A percentile compares a stretch with the other conserved stretches of the same genome.
These are phyloP conservation scores for Parnassius orleans DNA, from an alignment of 2,888 invertebrate genomes.

Conservation along the genomic window DNA sequence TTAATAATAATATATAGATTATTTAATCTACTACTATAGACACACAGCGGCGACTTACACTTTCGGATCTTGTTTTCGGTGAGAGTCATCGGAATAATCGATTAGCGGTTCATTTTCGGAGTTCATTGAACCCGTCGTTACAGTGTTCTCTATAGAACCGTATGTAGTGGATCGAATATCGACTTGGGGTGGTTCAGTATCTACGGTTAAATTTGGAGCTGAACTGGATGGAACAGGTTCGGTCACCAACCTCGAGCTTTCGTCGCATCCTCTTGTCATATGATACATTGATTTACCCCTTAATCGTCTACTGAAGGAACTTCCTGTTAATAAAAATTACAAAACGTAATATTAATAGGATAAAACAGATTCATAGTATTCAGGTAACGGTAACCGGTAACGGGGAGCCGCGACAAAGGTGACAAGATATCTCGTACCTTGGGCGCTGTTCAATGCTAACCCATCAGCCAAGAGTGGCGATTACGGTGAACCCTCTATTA, in stretches of 20 bases:
- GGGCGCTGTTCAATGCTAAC: no score
- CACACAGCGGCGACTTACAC: conserved; percentile 40
- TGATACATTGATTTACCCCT: conserved; percentile 89
- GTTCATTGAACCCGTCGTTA: conserved; percentile 41
- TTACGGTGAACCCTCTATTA: no score
- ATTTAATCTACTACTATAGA: no score
- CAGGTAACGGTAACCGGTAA: no score
- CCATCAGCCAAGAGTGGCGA: no score
- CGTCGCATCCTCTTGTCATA: conserved; percentile 85
- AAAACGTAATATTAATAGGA: background rate
- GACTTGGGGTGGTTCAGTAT: conserved; percentile 50
- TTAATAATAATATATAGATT: no score
- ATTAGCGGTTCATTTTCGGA: conserved; percentile 63
- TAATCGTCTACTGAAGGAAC: conserved; percentile 88
- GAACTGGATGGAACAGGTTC: conserved; percentile 61
- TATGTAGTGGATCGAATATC: conserved; percentile 61
- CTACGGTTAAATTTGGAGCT: conserved; percentile 56
- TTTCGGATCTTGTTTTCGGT: conserved; percentile 44
- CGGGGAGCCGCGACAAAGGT: no score
- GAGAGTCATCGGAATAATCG: conserved; percentile 36
- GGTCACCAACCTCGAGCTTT: conserved; percentile 72
- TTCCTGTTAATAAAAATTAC: conserved; percentile 65
- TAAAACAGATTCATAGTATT: no score
- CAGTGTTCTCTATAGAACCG: conserved; percentile 64
- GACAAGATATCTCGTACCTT: no score